A percentile compares a stretch with the other conserved stretches of the same genome.
Evolutionary conservation across 2,797 vertebrate species (phyloP).

Genomic region (Phyllotis vaccarum): DNA sequence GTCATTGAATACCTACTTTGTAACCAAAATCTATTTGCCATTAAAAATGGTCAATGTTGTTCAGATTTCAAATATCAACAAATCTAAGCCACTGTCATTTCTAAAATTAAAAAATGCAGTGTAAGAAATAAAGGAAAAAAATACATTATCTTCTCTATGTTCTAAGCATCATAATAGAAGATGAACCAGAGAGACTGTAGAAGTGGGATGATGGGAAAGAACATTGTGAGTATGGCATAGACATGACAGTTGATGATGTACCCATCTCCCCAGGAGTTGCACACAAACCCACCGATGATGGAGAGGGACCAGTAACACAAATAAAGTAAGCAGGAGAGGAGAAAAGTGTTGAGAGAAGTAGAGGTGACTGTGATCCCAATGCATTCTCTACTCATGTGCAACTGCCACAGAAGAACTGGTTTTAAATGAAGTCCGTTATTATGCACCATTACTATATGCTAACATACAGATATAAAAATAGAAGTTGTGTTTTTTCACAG

Average conservation of each 20-base stretch:
- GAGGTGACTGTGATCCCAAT: too few relatives aligned
- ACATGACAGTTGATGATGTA: background rate
- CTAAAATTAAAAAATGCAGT: slow-evolving; percentile 15
- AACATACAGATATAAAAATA: background rate
- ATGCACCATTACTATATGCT: background rate
- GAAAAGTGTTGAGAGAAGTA: too few relatives aligned
- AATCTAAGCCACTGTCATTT: background rate
- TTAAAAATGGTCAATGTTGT: background rate
- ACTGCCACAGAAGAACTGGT: background rate
- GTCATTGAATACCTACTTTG: background rate
- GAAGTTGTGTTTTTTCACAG: background rate
- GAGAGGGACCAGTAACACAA: background rate
- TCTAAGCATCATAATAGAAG: background rate
- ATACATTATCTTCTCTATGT: background rate
- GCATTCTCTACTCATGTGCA: background rate
- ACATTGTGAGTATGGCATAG: background rate
- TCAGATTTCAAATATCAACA: background rate
- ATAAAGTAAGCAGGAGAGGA: background rate
- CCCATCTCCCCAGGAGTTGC: background rate
- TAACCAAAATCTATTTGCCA: background rate
- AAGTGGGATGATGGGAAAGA: background rate
- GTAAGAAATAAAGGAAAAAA: background rate
- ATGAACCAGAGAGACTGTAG: background rate
- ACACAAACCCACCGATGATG: too few relatives aligned
- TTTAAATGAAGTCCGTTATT: background rate